Conservation (phyloP, 2,797 vertebrate genomes). For the Ctenosaura bakeri region DNA sequence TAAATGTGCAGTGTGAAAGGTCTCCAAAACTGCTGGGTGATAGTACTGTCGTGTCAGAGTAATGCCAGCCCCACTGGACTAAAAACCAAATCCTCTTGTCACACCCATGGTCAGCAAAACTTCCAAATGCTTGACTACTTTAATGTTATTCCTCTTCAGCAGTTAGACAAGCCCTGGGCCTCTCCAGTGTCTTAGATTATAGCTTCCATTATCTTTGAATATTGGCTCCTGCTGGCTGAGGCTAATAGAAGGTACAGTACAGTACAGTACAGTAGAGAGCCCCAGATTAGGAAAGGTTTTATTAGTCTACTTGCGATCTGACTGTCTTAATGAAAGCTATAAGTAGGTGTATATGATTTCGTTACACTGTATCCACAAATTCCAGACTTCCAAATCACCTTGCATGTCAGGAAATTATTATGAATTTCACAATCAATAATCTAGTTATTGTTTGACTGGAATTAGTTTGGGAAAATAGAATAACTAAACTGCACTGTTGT, state of each 20-base stretch:
- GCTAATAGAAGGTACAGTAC: not conserved
- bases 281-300: not conserved
- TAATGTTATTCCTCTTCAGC: conserved; percentile 13
- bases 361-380: not conserved
- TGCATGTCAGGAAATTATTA: not conserved
- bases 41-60: too few relatives aligned
- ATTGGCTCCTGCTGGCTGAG: not conserved
- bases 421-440: not conserved
- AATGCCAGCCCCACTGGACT: not conserved
- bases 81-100: not conserved
- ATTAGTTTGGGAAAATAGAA: not conserved
- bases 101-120: not conserved
- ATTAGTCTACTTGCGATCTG: not conserved
- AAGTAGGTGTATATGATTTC: not conserved
- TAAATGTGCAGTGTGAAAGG: too few relatives aligned
- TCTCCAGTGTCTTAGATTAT: not conserved
- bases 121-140: not conserved
- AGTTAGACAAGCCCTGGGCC: not conserved
- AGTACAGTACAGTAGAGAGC: not conserved
- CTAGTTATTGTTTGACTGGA: not conserved
- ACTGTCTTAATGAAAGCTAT: conserved; percentile 10
- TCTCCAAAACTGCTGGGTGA: too few relatives aligned
- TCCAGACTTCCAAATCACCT: conserved; percentile 26
- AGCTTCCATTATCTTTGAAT: not conserved
- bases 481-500: not conserved